phyloP scores from a whole-genome alignment of 2,797 vertebrate species.

The Loris lydekkerianus region DNA sequence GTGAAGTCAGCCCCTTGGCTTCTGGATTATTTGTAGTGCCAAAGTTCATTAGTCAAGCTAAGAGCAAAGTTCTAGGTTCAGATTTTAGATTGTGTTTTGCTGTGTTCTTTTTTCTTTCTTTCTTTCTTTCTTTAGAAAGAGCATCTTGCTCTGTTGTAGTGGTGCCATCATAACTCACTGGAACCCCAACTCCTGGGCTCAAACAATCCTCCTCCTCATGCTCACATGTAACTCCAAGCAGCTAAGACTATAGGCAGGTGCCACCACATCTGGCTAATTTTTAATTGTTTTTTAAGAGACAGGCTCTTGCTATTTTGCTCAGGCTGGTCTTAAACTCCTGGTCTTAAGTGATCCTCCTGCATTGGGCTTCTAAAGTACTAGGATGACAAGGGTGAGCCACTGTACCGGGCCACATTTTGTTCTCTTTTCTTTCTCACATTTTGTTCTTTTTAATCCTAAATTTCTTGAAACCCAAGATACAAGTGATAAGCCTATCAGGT shows the following conservation, averaged over 20 bases:
- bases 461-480: background rate
- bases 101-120: background rate
- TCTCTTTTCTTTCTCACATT: background rate
- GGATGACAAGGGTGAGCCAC: background rate
- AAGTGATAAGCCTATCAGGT: background rate
- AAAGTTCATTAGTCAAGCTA: slow-evolving; percentile 7
- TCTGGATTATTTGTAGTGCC: slow-evolving; percentile 13
- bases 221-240: background rate
- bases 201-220: background rate
- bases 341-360: background rate
- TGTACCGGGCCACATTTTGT: background rate
- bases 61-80: slow-evolving; percentile 22
- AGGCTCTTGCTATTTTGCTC: background rate
- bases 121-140: too few relatives aligned
- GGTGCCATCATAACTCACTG: background rate
- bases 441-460: background rate
- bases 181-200: background rate
- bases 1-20: background rate
- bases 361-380: background rate
- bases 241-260: background rate
- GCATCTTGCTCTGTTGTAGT: background rate
- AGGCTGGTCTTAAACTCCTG: background rate
- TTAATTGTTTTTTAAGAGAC: background rate
- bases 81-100: background rate
- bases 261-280: background rate